phyloP scores from a whole-genome alignment of 2,113 vertebrate genomes.

The Grantiella picta region DNA sequence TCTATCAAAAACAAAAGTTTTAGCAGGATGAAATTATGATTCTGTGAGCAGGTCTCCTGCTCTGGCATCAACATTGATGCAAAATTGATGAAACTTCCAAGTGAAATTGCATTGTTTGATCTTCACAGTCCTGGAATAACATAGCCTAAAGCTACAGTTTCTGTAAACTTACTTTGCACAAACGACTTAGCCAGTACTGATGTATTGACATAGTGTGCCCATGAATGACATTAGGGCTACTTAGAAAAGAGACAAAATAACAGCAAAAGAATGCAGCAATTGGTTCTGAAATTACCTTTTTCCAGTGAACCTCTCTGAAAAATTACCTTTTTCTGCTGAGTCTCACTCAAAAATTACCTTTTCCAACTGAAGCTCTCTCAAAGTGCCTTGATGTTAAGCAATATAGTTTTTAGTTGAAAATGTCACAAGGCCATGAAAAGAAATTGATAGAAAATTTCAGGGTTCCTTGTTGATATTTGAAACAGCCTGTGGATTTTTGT shows the following conservation, averaged over 20 bases:
- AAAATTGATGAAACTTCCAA: slow-evolving; percentile 87
- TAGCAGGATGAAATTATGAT: slow-evolving; percentile 78
- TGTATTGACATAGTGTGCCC: slow-evolving; percentile 80
- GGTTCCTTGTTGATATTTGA: slow-evolving; percentile 87
- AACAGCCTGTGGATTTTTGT: slow-evolving; percentile 87
- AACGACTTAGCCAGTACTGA: slow-evolving; percentile 74
- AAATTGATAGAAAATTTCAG: slow-evolving; percentile 86
- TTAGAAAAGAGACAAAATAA: slow-evolving; percentile 84
- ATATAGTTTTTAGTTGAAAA: slow-evolving; percentile 89
- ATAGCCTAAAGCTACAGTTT: slow-evolving; percentile 83
- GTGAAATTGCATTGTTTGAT: slow-evolving; percentile 87
- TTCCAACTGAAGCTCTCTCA: slow-evolving; percentile 79
- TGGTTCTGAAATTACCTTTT: slow-evolving; percentile 87
- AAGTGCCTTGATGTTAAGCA: slow-evolving; percentile 87
- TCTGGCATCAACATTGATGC: slow-evolving; percentile 81
- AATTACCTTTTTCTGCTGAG: slow-evolving; percentile 83
- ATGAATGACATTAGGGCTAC: slow-evolving; percentile 83
- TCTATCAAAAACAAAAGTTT: slow-evolving; percentile 76
- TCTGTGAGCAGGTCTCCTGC: slow-evolving; percentile 71
- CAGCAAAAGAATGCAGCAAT: slow-evolving; percentile 79
- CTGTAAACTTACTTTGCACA: slow-evolving; percentile 86
- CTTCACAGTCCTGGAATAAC: slow-evolving; percentile 83
- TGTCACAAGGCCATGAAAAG: slow-evolving; percentile 86
- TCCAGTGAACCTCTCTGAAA: slow-evolving; percentile 82
- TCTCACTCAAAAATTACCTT: slow-evolving; percentile 86